Conservation (phyloP, 2,888 invertebrate genomes). For the Coelopa pilipes region DNA sequence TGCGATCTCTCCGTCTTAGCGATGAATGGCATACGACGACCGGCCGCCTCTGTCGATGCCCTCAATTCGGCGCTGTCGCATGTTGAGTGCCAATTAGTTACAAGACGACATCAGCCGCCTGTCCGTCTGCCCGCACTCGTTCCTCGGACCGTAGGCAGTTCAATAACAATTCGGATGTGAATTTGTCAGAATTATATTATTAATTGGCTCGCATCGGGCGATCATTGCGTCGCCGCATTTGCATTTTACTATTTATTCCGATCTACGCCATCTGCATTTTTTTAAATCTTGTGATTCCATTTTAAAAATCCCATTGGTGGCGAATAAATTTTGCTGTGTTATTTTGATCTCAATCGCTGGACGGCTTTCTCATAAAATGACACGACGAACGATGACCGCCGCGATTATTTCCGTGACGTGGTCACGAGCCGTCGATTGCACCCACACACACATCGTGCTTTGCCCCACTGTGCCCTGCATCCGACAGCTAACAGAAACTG, state of each 20-base stretch:
- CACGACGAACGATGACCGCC: no score
- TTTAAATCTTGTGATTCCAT: background rate
- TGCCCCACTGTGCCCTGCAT: no score
- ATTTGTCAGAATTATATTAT: constrained; percentile 50
- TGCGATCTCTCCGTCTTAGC: background rate
- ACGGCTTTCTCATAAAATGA: no score
- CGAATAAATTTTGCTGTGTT: no score
- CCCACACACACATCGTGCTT: no score
- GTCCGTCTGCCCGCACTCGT: no score
- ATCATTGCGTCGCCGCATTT: constrained; percentile 9
- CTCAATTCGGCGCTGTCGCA: background rate
- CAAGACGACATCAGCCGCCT: background rate
- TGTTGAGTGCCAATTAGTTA: background rate
- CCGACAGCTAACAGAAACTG: no score
- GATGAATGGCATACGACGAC: background rate
- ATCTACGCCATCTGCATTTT: background rate
- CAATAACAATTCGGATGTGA: constrained; percentile 57
- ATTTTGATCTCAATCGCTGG: no score
- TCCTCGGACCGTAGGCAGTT: constrained; percentile 47
- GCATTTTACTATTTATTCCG: background rate
- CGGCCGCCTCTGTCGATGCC: background rate
- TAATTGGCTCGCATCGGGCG: constrained; percentile 18
- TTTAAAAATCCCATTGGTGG: no score
- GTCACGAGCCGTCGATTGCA: no score
- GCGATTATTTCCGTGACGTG: no score